Percentiles rank a stretch among this genome's conserved stretches.
Conservation (phyloP, 2,888 invertebrate species). For the Lasioglossum oenotherae region DNA sequence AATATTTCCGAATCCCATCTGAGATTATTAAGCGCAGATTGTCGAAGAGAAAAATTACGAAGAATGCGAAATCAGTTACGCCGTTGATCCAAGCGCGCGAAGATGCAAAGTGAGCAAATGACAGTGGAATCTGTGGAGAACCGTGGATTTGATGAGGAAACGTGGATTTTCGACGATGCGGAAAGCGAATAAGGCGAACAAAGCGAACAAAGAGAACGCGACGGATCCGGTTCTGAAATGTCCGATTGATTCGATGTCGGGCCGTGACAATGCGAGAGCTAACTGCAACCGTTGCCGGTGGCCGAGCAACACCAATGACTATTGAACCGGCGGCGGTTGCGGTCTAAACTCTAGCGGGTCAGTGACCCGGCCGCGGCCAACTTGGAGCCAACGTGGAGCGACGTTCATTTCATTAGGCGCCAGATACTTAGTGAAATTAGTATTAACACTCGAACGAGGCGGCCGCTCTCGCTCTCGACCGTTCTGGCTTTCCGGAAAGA, state of each 20-base stretch:
- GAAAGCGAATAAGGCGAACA: neutral
- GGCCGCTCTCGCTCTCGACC: conserved; percentile 52
- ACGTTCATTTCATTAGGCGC: conserved; percentile 68
- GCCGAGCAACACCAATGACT: conserved; percentile 43
- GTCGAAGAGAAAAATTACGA: no score
- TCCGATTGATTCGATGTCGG: conserved; percentile 28
- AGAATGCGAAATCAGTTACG: no score
- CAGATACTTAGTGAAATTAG: conserved; percentile 68
- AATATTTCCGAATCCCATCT: no score
- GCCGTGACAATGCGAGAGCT: conserved; percentile 32
- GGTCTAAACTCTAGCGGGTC: conserved; percentile 60
- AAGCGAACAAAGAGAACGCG: neutral
- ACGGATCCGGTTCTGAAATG: conserved; percentile 19
- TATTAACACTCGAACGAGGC: conserved; percentile 60
- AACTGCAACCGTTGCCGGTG: conserved; percentile 19
- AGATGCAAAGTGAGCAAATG: neutral
- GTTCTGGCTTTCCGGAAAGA: conserved; percentile 46
- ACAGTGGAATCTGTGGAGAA: neutral
- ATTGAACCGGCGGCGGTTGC: conserved; percentile 35
- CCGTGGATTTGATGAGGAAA: neutral
- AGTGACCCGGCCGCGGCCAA: conserved; percentile 53
- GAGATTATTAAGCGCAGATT: no score
- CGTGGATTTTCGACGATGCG: neutral
- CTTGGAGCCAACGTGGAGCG: conserved; percentile 28
- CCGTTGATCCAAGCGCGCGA: neutral